These are phyloP conservation scores for Perdita meconis DNA, from an alignment of 2,888 invertebrate genomes.

Conservation along the genomic window DNA sequence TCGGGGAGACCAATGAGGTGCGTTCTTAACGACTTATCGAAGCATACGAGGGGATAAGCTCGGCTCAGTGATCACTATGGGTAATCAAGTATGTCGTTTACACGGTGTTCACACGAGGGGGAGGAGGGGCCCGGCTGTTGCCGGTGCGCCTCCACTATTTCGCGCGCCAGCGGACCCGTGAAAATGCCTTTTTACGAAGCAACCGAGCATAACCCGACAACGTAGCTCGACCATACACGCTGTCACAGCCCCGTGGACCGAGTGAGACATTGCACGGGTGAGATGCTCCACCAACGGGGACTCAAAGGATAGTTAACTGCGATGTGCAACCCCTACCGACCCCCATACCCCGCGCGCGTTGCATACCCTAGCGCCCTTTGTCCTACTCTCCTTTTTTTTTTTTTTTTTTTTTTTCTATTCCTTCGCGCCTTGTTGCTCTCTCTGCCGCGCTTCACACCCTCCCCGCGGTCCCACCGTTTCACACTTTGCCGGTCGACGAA, in stretches of 20 bases:
- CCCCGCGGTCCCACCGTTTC: not conserved
- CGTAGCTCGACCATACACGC: constrained; percentile 65
- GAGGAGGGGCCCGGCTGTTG: too few species aligned
- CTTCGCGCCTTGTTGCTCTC: constrained; percentile 18
- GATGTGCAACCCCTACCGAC: constrained; percentile 59
- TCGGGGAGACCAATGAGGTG: constrained; percentile 73
- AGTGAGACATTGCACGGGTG: constrained; percentile 78
- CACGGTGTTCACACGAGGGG: constrained; percentile 71
- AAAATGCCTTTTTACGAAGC: constrained; percentile 76
- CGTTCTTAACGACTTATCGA: constrained; percentile 80
- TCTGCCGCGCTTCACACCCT: constrained; percentile 4
- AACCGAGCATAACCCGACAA: constrained; percentile 70
- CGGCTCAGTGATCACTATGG: constrained; percentile 78
- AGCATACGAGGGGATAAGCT: constrained; percentile 73
- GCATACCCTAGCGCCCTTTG: constrained; percentile 32
- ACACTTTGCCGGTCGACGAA: constrained; percentile 1
- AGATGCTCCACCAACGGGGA: constrained; percentile 75
- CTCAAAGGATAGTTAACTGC: constrained; percentile 79
- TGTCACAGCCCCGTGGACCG: constrained; percentile 58
- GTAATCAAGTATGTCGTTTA: constrained; percentile 80
- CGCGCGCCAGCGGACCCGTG: constrained; percentile 71
- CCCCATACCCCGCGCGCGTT: not conserved
- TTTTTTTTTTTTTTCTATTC: not conserved
- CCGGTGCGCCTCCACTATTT: constrained; percentile 63
- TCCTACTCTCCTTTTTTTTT: constrained; percentile 28